Conservation (phyloP, 1,140 invertebrate species). For the Platorchestia sp. region DNA sequence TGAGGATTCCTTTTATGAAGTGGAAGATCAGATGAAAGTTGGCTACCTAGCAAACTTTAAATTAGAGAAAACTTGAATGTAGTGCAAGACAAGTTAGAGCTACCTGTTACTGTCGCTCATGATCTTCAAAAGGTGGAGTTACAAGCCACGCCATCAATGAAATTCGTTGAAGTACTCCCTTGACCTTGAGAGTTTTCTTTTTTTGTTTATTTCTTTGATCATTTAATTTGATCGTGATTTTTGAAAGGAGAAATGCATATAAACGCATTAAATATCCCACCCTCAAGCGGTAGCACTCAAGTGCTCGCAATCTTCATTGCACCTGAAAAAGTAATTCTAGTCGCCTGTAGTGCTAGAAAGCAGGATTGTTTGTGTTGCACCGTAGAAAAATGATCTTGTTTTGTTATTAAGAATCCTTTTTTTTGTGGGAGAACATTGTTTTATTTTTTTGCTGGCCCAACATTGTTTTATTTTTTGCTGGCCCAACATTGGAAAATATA, state of each 20-base stretch:
- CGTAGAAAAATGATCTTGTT: background rate
- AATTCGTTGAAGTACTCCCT: background rate
- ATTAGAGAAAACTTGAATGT: background rate
- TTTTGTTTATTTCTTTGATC: background rate
- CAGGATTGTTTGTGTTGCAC: background rate
- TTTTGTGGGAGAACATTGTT: background rate
- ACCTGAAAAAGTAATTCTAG: background rate
- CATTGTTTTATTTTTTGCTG: background rate
- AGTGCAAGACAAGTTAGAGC: background rate
- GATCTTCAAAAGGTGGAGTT: background rate
- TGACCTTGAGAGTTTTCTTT: too few relatives aligned
- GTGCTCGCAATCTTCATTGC: background rate
- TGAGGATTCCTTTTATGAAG: background rate
- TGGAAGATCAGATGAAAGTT: background rate
- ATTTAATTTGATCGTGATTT: too few relatives aligned
- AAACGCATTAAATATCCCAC: background rate
- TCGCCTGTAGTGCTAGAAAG: background rate
- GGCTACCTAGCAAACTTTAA: background rate
- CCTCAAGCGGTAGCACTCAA: background rate
- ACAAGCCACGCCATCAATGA: background rate
- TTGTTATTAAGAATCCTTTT: too few relatives aligned
- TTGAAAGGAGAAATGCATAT: background rate
- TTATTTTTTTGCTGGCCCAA: background rate
- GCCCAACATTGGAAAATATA: background rate
- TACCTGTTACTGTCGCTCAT: background rate